Evolutionary conservation across 2,797 vertebrate genomes (phyloP), one percentile per base, ranked within the genome.

Genomic region (Coranthus polyacanthus): DNA sequence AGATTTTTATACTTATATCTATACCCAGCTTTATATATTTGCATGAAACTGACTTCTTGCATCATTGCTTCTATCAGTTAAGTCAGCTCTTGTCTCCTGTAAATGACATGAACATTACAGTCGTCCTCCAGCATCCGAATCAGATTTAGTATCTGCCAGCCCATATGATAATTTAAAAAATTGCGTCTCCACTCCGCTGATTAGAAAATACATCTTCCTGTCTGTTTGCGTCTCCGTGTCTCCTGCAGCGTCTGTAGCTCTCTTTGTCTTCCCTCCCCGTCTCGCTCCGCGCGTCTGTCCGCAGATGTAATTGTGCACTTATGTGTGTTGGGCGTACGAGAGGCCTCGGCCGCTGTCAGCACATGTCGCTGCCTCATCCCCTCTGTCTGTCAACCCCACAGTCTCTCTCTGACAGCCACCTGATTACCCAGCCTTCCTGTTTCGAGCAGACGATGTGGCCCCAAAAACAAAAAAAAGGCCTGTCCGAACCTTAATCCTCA

Each of bases 331-430:
- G n/a, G n/a, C n/a, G n/a, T n/a, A n/a, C n/a, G n/a, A n/a, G n/a
- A n/a, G 75, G 54, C 76, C 74, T 71, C 69, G 34, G 64, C 64
- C 43, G 60, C 79, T 84, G 79, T 85, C 82, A 73, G 64, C 75
- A 11, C 32, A 57, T 54, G 3, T 16, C 51, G 58, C 66, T 46
- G 49, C 54, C 47, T 81, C 69, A 53, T 66, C 77, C 61, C 47
- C 26, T 57, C 51, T 2, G 22, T 84, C 87, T 81, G 49, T 84
- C 80, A 78, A 39, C 66, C 32, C 68, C 65, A 60, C 64, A 5
- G 49, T 26, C 67, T 70, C 66, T 32, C 32, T 78, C 73, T 75
- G 79, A 79, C 71, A 77, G 36, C 29, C 66, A 58, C 71, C 52
- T 52, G 60, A 83, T 86, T 78, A 74, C 78, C 60, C 36, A n/a